Evolutionary conservation across 2,888 invertebrate genomes (phyloP), one percentile per base, ranked within the genome.

Genomic region (Zygothrica quintamaculata): DNA sequence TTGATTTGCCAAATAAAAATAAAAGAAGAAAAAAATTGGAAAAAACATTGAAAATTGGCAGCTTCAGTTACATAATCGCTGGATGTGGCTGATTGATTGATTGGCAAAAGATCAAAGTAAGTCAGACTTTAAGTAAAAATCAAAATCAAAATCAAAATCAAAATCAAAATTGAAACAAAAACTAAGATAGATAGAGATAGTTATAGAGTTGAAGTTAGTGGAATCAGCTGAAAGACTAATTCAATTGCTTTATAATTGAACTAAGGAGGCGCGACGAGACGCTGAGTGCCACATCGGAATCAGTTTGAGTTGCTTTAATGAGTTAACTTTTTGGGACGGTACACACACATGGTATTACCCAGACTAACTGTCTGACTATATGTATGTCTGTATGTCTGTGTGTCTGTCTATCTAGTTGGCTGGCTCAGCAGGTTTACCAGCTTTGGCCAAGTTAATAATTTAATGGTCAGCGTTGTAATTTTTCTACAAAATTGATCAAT

Each of bases 171-270:
- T 29, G 29, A 5, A 5, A 22, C 5, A 22, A 5, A 22, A 5
- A 22, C 5, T 22, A 5, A 22, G 18, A 22, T 22, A 22, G 18
- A 22, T 22, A 22, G 18, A 3, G n/a, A n/a, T n/a, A n/a, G n/a
- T n/a, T n/a, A n/a, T n/a, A n/a, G 26, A 26, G 8, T 26, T 4
- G 8, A 42, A 34, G 44, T 36, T 39, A 26, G 60, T 53, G 46
- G 65, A 65, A 59, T 40, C 65, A 73, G 57, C 72, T 65, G 67
- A 68, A 72, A 72, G 59, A 79, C 74, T 82, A 80, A 80, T 80
- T 80, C 80, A 80, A 80, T 80, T 80, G 80, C 72, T 77, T 84
- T 80, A 84, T 84, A 84, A 80, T 80, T 80, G 84, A 80, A 73
- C 75, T 75, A 80, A 84, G 81, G 65, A 80, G 80, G 72, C 80